Evolutionary conservation across 2,113 vertebrate species (phyloP).

Genomic region (Nerophis ophidion): DNA sequence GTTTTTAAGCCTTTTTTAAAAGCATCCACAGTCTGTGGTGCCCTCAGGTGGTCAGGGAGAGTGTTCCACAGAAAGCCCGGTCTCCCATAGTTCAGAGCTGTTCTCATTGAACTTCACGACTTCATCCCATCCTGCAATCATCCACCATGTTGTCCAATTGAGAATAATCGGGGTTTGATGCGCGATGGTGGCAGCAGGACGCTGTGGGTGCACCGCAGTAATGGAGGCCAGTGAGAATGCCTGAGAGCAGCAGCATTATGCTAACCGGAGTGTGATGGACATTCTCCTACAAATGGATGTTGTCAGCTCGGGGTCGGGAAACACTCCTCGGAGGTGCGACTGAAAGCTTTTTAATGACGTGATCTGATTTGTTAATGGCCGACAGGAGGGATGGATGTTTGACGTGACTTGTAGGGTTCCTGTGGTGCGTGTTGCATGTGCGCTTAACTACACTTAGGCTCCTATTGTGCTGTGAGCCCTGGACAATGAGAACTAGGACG

Average conservation of each 20-base stretch:
- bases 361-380: constrained; percentile 50
- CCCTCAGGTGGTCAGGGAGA: no score
- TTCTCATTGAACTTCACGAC: no score
- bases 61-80: no score
- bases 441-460: constrained; percentile 6
- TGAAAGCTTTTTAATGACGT: constrained; percentile 37
- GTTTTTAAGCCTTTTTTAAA: no score
- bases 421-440: constrained; percentile 13
- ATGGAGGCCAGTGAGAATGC: constrained; percentile 17
- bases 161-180: constrained; percentile 17
- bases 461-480: constrained; percentile 5
- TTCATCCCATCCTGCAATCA: not conserved
- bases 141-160: constrained; percentile 13
- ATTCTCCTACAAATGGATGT: constrained; percentile 36
- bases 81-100: no score
- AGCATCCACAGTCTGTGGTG: no score
- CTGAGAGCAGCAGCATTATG: constrained; percentile 8
- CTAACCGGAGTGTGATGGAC: constrained; percentile 18
- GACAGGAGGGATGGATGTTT: constrained; percentile 41
- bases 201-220: constrained; percentile 9
- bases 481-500: constrained; percentile 1
- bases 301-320: constrained; percentile 44
- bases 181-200: constrained; percentile 12
- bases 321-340: constrained; percentile 37
- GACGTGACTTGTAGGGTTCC: constrained; percentile 9